phyloP scores from a whole-genome alignment of 2,888 invertebrate species.

The Amorpha juglandis region DNA sequence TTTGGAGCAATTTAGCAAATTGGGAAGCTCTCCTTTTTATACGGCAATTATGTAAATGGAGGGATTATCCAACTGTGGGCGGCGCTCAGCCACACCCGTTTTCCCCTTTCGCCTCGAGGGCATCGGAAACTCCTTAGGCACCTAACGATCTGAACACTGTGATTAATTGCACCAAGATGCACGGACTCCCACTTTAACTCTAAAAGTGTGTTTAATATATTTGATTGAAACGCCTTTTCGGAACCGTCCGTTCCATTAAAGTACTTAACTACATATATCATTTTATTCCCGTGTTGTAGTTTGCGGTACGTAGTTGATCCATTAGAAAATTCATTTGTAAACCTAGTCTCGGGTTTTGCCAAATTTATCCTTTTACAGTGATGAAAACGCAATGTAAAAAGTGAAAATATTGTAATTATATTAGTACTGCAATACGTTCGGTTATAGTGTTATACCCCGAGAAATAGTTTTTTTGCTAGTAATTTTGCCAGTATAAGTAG shows the following conservation, averaged over 20 bases:
- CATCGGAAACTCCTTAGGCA: slow-evolving; percentile 65
- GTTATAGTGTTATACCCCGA: too few species aligned
- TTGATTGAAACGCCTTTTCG: slow-evolving; percentile 70
- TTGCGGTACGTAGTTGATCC: slow-evolving; percentile 10
- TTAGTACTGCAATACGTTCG: too few species aligned
- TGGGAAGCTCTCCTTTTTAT: slow-evolving; percentile 83
- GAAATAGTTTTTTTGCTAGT: too few species aligned
- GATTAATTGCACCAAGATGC: slow-evolving; percentile 73
- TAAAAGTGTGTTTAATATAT: slow-evolving; percentile 68
- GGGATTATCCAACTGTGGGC: slow-evolving; percentile 81
- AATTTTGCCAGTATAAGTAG: too few species aligned
- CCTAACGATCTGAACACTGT: slow-evolving; percentile 74
- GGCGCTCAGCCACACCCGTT: slow-evolving; percentile 74
- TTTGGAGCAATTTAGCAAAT: slow-evolving; percentile 84
- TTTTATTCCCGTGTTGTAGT: slow-evolving; percentile 41
- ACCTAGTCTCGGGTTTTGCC: too few species aligned
- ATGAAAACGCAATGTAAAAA: neutral
- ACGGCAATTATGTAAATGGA: slow-evolving; percentile 85
- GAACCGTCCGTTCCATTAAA: slow-evolving; percentile 59
- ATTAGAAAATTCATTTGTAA: slow-evolving; percentile 20
- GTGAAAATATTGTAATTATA: too few species aligned
- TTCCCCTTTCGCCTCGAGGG: slow-evolving; percentile 72
- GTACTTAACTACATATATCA: slow-evolving; percentile 58
- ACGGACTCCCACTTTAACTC: slow-evolving; percentile 60
- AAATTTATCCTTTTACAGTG: too few species aligned